Percentiles rank a stretch among this genome's conserved stretches.
phyloP scores from a whole-genome alignment of 2,888 invertebrate species.

The Himalopsyche kuldschensis region DNA sequence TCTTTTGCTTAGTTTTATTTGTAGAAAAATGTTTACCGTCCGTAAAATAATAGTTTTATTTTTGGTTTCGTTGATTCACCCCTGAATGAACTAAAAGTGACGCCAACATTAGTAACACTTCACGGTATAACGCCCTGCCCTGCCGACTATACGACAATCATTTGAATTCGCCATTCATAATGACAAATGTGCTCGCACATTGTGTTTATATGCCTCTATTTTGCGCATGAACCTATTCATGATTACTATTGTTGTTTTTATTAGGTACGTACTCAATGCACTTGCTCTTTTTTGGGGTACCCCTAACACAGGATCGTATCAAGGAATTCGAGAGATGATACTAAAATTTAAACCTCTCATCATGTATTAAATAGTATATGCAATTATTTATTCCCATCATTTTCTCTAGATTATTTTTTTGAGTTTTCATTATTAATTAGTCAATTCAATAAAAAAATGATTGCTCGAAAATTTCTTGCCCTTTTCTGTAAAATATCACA shows the following conservation, averaged over 20 bases:
- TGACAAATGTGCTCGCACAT: not conserved
- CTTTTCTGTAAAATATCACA: too few species aligned
- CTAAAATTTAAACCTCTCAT: too few species aligned
- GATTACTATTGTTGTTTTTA: slow-evolving; percentile 21
- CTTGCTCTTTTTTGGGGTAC: slow-evolving; percentile 18
- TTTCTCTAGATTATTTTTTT: too few species aligned
- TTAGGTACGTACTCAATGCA: not conserved
- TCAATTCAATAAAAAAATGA: too few species aligned
- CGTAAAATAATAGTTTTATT: too few species aligned
- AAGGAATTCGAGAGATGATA: not conserved
- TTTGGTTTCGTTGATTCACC: not conserved
- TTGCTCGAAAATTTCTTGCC: too few species aligned
- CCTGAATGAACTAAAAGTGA: not conserved
- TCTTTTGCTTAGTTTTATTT: not conserved
- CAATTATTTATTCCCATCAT: too few species aligned
- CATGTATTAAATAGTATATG: too few species aligned
- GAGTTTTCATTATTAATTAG: too few species aligned
- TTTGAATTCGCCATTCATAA: slow-evolving; percentile 22
- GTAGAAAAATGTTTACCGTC: too few species aligned
- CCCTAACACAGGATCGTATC: not conserved
- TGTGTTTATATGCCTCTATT: slow-evolving; percentile 21
- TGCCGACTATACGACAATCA: slow-evolving; percentile 35
- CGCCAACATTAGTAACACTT: slow-evolving; percentile 22
- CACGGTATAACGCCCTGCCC: slow-evolving; percentile 25
- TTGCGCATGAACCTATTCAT: not conserved